phyloP scores from a whole-genome alignment of 2,113 vertebrate genomes.

The Pogona vitticeps region DNA sequence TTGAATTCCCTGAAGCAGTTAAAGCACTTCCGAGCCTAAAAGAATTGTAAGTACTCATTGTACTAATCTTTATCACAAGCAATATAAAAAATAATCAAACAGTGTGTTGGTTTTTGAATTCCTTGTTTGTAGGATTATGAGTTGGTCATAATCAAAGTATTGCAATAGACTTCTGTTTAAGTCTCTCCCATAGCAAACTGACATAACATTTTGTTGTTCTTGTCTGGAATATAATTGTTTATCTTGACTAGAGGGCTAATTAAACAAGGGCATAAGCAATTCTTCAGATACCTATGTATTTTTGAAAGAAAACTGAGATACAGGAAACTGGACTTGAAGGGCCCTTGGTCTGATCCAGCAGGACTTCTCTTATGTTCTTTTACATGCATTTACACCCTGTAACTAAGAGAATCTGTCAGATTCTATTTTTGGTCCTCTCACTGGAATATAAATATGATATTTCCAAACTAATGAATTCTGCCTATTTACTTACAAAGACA shows the following conservation, averaged over 20 bases:
- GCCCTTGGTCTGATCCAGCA: too few species aligned
- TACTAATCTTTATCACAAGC: conserved; percentile 22
- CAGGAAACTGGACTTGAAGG: too few species aligned
- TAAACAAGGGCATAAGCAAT: conserved; percentile 43
- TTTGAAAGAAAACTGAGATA: not conserved
- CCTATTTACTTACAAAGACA: not conserved
- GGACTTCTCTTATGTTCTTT: too few species aligned
- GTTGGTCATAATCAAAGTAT: not conserved
- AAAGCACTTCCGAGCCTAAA: conserved; percentile 92
- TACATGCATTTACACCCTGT: conserved; percentile 1
- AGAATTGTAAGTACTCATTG: conserved; percentile 89
- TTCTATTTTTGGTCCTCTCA: conserved; percentile 18
- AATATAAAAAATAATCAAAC: conserved; percentile 13
- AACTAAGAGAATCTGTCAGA: conserved; percentile 44
- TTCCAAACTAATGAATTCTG: not conserved
- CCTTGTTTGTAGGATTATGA: not conserved
- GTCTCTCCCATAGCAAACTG: not conserved
- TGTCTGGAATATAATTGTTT: conserved; percentile 5
- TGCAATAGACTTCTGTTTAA: not conserved
- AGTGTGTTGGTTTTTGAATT: not conserved
- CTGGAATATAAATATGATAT: not conserved
- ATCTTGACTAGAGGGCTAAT: conserved; percentile 38
- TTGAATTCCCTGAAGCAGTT: conserved; percentile 92
- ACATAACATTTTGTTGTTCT: not conserved
- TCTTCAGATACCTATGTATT: conserved; percentile 43